These are phyloP conservation scores for Eudasyphora cyanicolor DNA, from an alignment of 2,888 invertebrate species.

Conservation along the genomic window DNA sequence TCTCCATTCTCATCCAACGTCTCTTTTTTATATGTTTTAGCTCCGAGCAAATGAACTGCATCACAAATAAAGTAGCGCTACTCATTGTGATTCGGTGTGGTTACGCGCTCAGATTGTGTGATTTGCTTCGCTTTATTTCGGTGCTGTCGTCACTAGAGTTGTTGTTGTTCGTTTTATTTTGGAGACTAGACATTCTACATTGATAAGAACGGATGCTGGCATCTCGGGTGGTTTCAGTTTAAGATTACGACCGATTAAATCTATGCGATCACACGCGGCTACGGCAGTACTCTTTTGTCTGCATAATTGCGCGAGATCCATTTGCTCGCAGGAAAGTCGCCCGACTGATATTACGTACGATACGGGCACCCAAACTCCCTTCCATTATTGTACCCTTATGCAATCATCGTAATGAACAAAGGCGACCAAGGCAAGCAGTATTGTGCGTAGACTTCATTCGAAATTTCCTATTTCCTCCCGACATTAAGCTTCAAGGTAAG, in stretches of 20 bases:
- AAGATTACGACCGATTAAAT: constrained; percentile 28
- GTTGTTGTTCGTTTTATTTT: neutral
- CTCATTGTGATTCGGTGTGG: neutral
- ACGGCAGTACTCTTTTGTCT: neutral
- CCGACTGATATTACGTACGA: neutral
- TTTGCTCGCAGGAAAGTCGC: neutral
- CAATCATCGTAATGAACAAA: neutral
- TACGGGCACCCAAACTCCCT: too few relatives aligned
- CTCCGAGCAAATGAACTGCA: neutral
- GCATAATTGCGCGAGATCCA: neutral
- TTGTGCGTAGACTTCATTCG: too few relatives aligned
- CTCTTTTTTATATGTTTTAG: neutral
- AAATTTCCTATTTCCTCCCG: too few relatives aligned
- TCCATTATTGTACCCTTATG: constrained; percentile 1
- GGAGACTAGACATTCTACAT: constrained; percentile 8
- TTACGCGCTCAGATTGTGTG: constrained; percentile 35
- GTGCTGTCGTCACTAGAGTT: neutral
- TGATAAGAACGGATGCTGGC: constrained; percentile 48
- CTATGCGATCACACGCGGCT: neutral
- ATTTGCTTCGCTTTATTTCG: neutral
- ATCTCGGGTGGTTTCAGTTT: constrained; percentile 29
- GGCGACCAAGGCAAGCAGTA: too few relatives aligned
- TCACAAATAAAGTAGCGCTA: neutral
- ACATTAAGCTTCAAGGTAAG: too few relatives aligned
- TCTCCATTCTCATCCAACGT: neutral